These are phyloP conservation scores for Corvus cornix DNA, from an alignment of 2,113 vertebrate genomes.

Conservation along the genomic window DNA sequence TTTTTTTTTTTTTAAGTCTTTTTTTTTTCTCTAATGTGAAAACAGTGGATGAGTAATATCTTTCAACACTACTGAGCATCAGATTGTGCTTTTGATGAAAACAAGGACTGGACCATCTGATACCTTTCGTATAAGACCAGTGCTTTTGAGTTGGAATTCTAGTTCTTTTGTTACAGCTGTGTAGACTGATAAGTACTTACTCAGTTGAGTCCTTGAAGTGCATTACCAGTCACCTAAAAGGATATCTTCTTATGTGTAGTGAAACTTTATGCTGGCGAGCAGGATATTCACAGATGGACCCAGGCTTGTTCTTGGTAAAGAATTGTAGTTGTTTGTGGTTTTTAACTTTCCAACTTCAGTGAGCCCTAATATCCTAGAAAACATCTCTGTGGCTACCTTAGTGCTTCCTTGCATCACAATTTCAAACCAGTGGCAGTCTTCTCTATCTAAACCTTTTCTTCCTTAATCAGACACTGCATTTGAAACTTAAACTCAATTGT, in stretches of 20 bases:
- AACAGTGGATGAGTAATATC: neutral
- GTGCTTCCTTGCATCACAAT: neutral
- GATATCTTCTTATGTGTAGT: rapidly evolving
- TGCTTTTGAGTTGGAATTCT: neutral
- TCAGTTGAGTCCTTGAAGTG: neutral
- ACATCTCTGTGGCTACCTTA: neutral
- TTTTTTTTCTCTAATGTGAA: neutral
- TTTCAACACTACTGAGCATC: neutral
- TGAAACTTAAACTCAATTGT: neutral
- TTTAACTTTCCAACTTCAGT: neutral
- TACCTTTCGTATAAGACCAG: neutral
- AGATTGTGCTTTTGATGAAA: neutral
- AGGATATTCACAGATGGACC: neutral
- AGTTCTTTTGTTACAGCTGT: neutral
- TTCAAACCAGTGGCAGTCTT: neutral
- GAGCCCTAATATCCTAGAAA: neutral
- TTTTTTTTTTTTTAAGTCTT: rapidly evolving
- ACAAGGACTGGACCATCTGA: neutral
- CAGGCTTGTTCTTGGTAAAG: neutral
- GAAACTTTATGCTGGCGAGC: neutral
- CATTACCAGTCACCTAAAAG: neutral
- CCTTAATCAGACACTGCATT: neutral
- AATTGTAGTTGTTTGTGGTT: neutral
- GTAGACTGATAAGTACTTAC: neutral
- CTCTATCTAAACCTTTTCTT: neutral